phyloP scores from a whole-genome alignment of 2,888 invertebrate species.

The Lepidochitona cinerea region DNA sequence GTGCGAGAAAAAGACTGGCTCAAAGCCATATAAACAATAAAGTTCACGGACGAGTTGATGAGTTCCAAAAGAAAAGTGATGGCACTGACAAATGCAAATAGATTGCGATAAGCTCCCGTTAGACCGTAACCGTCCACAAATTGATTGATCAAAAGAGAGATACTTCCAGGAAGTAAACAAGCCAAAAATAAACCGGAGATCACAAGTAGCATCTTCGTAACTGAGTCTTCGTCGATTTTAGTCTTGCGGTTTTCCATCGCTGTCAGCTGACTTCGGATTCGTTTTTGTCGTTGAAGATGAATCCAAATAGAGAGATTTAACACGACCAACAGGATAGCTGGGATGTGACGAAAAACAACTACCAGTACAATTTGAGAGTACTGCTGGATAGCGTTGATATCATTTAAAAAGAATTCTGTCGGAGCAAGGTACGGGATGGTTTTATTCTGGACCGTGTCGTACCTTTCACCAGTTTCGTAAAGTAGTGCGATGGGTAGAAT shows the following conservation, averaged over 20 bases:
- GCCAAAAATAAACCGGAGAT: conserved; percentile 33
- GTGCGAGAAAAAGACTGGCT: conserved; percentile 31
- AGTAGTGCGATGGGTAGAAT: conserved; percentile 28
- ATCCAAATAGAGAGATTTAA: conserved; percentile 28
- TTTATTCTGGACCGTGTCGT: background rate
- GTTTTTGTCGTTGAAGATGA: conserved; percentile 8
- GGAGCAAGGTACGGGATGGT: conserved; percentile 27
- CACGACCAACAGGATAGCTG: conserved; percentile 28
- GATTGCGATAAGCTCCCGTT: conserved; percentile 35
- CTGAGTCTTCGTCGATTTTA: conserved; percentile 24
- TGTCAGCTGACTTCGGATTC: conserved; percentile 20
- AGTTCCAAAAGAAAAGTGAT: conserved; percentile 34
- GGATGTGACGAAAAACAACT: conserved; percentile 33
- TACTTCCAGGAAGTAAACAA: conserved; percentile 30
- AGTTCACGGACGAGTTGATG: conserved; percentile 38
- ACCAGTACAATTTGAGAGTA: conserved; percentile 35
- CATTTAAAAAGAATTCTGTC: conserved; percentile 28
- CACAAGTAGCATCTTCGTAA: conserved; percentile 33
- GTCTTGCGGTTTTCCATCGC: too few species aligned
- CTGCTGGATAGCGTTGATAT: conserved; percentile 22
- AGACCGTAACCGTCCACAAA: conserved; percentile 25
- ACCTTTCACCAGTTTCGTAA: conserved; percentile 27
- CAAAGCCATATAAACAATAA: conserved; percentile 39
- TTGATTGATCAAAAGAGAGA: conserved; percentile 18
- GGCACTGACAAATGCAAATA: conserved; percentile 36